Evolutionary conservation across 2,113 vertebrate species (phyloP).

Genomic region (Paedocypris sp.): DNA sequence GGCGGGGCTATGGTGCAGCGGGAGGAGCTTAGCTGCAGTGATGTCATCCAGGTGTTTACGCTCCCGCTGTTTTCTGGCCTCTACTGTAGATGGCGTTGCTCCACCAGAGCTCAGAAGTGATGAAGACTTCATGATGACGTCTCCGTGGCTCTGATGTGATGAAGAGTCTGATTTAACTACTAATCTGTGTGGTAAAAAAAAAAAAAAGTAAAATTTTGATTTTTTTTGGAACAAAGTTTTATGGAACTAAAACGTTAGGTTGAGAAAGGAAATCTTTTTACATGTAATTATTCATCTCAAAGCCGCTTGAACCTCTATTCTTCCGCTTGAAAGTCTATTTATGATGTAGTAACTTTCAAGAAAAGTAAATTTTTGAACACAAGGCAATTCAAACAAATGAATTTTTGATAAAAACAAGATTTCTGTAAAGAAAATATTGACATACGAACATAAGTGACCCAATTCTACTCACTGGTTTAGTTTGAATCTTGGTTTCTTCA

Average conservation of each 20-base stretch:
- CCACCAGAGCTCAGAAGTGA: conserved; percentile 48
- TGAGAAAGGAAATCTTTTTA: no score
- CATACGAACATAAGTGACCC: not conserved
- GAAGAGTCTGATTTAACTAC: conserved; percentile 52
- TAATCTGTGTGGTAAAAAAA: conserved; percentile 50
- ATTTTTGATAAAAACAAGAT: no score
- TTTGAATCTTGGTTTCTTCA: conserved; percentile 67
- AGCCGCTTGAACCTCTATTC: no score
- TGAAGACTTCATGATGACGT: no score
- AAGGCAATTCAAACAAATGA: no score
- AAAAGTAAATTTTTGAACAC: no score
- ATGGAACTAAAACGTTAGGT: no score
- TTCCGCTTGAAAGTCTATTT: no score
- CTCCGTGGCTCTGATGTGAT: conserved; percentile 47
- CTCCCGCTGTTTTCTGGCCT: conserved; percentile 62
- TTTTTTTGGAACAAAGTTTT: no score
- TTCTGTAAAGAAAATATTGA: not conserved
- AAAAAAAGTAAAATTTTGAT: not conserved
- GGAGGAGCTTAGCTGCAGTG: conserved; percentile 77
- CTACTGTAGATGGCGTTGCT: conserved; percentile 47
- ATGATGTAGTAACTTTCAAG: no score
- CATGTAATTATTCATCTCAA: no score
- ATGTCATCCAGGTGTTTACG: conserved; percentile 82
- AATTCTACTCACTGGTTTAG: conserved; percentile 70
- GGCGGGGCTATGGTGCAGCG: conserved; percentile 67